Evolutionary conservation across 1,140 invertebrate species (phyloP), one percentile per base, ranked within the genome.

Genomic region (Drosophila kanapiae): DNA sequence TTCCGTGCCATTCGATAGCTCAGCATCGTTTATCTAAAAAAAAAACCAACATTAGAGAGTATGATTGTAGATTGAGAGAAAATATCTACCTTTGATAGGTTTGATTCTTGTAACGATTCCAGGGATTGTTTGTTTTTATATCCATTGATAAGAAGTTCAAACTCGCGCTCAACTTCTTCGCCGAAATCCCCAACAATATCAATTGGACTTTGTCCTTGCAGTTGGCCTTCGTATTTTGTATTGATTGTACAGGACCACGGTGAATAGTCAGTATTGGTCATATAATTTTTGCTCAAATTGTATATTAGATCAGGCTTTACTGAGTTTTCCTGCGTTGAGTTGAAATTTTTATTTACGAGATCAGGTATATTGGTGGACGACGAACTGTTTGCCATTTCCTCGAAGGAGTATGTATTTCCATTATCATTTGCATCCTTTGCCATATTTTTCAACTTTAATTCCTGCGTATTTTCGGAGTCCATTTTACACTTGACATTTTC

Each of bases 61-160:
- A 23, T 23, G 3, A 23, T 23, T 23, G 3, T 23, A 23, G 23
- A 23, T 23, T 23, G 23, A 23, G 23, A 23, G 23, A 0, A 4
- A 4, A n/a, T 14, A 29, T 13, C 6, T 59, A 77, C 75, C 61
- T 76, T 76, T 14, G 48, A 53, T 53, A 58, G 35, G 38, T 67
- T 67, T 35, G 56, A 59, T 37, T 37, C 54, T n/a, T 76, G 98
- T 18, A 59, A 60, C 18, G 16, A 42, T 6, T 59, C 48, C 9
- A 29, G 9, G 16, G 45, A 23, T 6, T 98, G 96, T 96, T 77
- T 54, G n/a, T 54, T 77, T 33, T 77, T 77, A 33, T 98, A 60
- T 96, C 96, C 97, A 93, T 92, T 91, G 67, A 93, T 92, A 71
- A 93, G 76, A 18, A 77, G 63, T 9, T 77, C 47, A 88, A 78